phyloP scores from a whole-genome alignment of 2,888 invertebrate species.

The Melinaea menophilus region DNA sequence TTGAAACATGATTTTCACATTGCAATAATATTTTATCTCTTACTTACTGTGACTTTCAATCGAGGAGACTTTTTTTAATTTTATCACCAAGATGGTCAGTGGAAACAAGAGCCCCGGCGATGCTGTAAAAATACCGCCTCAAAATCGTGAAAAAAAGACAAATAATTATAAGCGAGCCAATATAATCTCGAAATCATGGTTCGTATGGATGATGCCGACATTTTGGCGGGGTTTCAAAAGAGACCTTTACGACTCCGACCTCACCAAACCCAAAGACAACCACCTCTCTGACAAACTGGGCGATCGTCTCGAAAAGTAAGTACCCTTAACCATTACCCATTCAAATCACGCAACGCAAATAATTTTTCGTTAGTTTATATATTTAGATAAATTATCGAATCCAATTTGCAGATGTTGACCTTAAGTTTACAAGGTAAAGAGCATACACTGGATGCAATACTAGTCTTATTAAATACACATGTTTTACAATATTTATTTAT shows the following conservation, averaged over 20 bases:
- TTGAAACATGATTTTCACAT: constrained; percentile 49
- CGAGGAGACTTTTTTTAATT: not conserved
- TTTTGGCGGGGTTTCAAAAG: constrained; percentile 79
- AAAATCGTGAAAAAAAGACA: constrained; percentile 68
- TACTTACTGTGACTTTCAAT: not conserved
- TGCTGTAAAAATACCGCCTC: constrained; percentile 65
- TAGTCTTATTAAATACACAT: not conserved
- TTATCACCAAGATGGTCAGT: constrained; percentile 65
- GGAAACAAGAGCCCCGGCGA: constrained; percentile 67
- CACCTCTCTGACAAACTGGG: constrained; percentile 82
- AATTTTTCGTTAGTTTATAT: constrained; percentile 19
- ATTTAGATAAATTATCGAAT: constrained; percentile 21
- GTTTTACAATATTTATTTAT: too few relatives aligned
- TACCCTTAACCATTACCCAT: constrained; percentile 26
- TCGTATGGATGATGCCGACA: constrained; percentile 75
- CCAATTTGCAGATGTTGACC: constrained; percentile 41
- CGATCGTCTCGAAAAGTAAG: constrained; percentile 80
- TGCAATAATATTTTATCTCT: constrained; percentile 41
- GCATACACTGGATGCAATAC: constrained; percentile 34
- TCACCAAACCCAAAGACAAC: constrained; percentile 82
- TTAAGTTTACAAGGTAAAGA: constrained; percentile 44
- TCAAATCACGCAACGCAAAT: not conserved
- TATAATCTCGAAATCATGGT: constrained; percentile 66
- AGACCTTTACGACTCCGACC: constrained; percentile 82
- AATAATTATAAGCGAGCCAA: constrained; percentile 70